Conservation (phyloP, 2,888 invertebrate species). For the Congeria kusceri region DNA sequence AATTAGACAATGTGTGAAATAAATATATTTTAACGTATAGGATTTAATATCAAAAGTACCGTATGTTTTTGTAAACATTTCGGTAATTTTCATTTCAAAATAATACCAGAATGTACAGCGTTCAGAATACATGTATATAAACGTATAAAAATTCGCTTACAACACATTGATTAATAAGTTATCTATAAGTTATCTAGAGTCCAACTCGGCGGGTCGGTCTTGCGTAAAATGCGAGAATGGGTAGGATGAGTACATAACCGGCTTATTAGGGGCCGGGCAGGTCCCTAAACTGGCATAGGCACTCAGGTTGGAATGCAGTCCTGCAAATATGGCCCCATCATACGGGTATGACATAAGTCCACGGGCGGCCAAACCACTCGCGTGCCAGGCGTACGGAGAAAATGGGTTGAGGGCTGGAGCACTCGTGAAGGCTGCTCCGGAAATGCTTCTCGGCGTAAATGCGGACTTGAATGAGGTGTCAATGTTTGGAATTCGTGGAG, state of each 20-base stretch:
- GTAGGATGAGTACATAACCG: conserved; percentile 46
- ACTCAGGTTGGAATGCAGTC: conserved; percentile 8
- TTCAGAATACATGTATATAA: no score
- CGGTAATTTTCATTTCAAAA: no score
- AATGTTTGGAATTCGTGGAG: conserved; percentile 46
- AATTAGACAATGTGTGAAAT: no score
- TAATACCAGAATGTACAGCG: no score
- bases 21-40: no score
- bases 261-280: conserved; percentile 29
- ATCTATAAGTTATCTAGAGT: conserved; percentile 13
- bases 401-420: conserved; percentile 15
- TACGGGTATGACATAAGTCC: conserved; percentile 36
- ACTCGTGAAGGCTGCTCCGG: conserved; percentile 33
- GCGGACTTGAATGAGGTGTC: conserved; percentile 80
- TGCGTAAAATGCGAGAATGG: conserved; percentile 52
- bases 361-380: conserved; percentile 6
- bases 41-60: no score
- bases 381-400: conserved; percentile 16
- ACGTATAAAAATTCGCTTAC: no score
- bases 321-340: conserved; percentile 8
- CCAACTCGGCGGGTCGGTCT: conserved; percentile 41
- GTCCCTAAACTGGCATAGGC: conserved; percentile 12
- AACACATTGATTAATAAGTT: no score
- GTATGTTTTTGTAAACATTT: no score
- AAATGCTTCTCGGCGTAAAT: conserved; percentile 79